Evolutionary conservation across 2,113 vertebrate genomes (phyloP), one percentile per base, ranked within the genome.

Genomic region (Lucifuga dentata): DNA sequence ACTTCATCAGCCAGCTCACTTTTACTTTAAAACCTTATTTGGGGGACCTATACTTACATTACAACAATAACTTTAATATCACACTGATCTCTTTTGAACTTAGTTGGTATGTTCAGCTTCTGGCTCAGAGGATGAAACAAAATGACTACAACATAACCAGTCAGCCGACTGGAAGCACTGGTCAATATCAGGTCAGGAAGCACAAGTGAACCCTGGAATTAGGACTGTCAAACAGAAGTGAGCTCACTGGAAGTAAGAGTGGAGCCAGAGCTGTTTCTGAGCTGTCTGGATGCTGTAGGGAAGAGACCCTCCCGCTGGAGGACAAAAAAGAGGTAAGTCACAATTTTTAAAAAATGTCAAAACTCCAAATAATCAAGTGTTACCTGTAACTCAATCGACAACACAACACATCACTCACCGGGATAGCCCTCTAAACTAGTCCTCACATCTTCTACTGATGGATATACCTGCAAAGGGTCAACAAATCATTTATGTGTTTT

Each of bases 351-450:
- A 57, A 29, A 3, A 29, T 7, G 7, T 7, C 26, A 29, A 5
- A 7, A 7, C 26, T 5, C 26, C 26, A 29, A 29, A 29, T 29
- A 29, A 3, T 29, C 26, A 29, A 29, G 26, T 29, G 26, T 7
- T 29, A 7, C 26, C 26, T 29, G 26, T 29, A 3, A 29, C 3
- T 29, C 26, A 29, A 29, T 29, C 26, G 7, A 29, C 7, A 29
- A 29, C n/a, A n/a, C n/a, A n/a, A 29, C 3, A 29, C 3, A 29
- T 29, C 26, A 29, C 81, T 88, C 89, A 99, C 97, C 98, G 35
- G 97, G 98, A 77, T 97, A 99, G 4, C 97, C 98, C 90, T 99
- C 97, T 81, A 99, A 91, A 89, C 97, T 99, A 29, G 90, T 96
- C 57, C 98, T 93, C 68, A 99, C 97, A 33, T 99, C 96, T 41